Conservation (phyloP, 2,113 vertebrate genomes). For the cattle (Bos taurus) region ARS-UCD2.0 NC_037331.1:4665501-4666000, state of each 20-base stretch:
- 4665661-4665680: not conserved
- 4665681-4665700: not conserved
- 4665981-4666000: not conserved
- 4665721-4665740: not conserved
- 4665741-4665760: not conserved
- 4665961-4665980: not conserved
- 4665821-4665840: rapidly evolving
- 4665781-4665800: not conserved
- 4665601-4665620: not conserved
- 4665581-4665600: not conserved
- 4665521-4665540: no score
- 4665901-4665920: not conserved
- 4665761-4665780: not conserved
- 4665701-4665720: not conserved
- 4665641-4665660: not conserved
- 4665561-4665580: not conserved
- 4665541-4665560: not conserved
- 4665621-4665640: not conserved
- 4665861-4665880: not conserved
- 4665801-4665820: not conserved
- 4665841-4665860: not conserved
- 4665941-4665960: not conserved
- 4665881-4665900: not conserved
- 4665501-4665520: not conserved
- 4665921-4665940: not conserved